These are phyloP conservation scores for Eupristina koningsbergeri DNA, from an alignment of 1,140 invertebrate species.

Conservation along the genomic window DNA sequence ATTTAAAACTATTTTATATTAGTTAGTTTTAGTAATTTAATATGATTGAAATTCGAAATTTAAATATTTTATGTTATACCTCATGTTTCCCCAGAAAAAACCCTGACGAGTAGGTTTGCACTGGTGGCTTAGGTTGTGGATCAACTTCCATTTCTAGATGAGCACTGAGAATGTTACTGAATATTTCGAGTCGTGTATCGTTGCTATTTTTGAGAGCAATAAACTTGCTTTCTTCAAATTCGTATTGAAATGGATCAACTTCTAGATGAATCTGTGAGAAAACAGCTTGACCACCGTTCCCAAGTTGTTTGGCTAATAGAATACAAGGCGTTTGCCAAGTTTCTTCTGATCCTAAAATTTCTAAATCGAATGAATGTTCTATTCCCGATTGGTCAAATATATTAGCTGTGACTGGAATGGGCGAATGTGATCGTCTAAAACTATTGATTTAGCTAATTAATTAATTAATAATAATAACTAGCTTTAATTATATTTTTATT, in stretches of 20 bases:
- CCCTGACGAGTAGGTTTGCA: constrained; percentile 76
- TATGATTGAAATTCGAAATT: background rate
- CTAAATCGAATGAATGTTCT: constrained; percentile 80
- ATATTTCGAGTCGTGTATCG: constrained; percentile 82
- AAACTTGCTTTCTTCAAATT: constrained; percentile 77
- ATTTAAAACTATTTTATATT: background rate
- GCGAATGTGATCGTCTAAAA: constrained; percentile 66
- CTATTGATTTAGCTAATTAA: too few species aligned
- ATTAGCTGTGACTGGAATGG: constrained; percentile 74
- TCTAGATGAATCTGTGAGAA: constrained; percentile 84
- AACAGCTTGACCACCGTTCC: constrained; percentile 80
- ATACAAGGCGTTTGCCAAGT: constrained; percentile 89
- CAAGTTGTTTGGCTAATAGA: constrained; percentile 78
- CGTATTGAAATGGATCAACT: constrained; percentile 74
- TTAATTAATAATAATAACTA: background rate
- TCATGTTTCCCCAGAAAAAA: constrained; percentile 86
- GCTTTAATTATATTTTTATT: background rate
- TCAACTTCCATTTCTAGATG: constrained; percentile 81
- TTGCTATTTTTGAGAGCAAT: constrained; percentile 77
- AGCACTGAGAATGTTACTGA: constrained; percentile 81
- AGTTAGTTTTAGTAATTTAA: background rate
- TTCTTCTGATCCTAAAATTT: constrained; percentile 85
- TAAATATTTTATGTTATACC: constrained; percentile 66
- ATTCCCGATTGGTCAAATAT: constrained; percentile 79
- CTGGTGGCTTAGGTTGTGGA: constrained; percentile 53